Evolutionary conservation across 2,888 invertebrate genomes (phyloP).

Genomic region (Hypselothyrea guttata): DNA sequence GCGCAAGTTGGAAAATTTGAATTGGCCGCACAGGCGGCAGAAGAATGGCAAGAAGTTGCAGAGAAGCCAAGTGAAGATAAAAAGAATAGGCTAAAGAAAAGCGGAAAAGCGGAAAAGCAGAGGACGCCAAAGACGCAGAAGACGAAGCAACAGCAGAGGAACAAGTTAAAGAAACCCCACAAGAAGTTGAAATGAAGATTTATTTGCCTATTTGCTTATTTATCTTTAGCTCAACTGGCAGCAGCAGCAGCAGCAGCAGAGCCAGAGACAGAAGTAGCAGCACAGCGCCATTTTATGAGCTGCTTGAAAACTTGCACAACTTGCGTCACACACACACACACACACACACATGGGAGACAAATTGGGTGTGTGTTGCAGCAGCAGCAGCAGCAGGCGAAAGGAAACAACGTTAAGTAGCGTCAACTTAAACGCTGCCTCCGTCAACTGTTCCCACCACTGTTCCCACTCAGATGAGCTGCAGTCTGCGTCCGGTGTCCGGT

Average conservation of each 20-base stretch:
- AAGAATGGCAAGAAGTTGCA: constrained; percentile 7
- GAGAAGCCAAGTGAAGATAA: constrained; percentile 19
- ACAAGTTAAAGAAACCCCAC: constrained; percentile 60
- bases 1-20: constrained; percentile 74
- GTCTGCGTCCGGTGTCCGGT: constrained; percentile 3
- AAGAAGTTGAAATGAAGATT: constrained; percentile 77
- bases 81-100: background rate
- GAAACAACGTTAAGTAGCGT: constrained; percentile 54
- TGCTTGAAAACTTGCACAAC: constrained; percentile 43
- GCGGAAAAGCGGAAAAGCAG: background rate
- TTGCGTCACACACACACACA: constrained; percentile 19
- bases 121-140: constrained; percentile 15
- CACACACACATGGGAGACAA: constrained; percentile 11
- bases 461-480: constrained; percentile 18
- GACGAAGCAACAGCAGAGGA: constrained; percentile 2
- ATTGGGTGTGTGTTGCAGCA: no score
- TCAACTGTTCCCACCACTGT: background rate
- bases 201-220: constrained; percentile 78
- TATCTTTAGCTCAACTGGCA: constrained; percentile 68
- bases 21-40: constrained; percentile 57
- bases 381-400: constrained; percentile 19
- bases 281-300: constrained; percentile 44
- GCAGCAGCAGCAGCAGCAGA: background rate
- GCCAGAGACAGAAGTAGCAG: constrained; percentile 7
- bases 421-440: constrained; percentile 50